phyloP scores from a whole-genome alignment of 1,140 invertebrate species.

The Magallana angulata region DNA sequence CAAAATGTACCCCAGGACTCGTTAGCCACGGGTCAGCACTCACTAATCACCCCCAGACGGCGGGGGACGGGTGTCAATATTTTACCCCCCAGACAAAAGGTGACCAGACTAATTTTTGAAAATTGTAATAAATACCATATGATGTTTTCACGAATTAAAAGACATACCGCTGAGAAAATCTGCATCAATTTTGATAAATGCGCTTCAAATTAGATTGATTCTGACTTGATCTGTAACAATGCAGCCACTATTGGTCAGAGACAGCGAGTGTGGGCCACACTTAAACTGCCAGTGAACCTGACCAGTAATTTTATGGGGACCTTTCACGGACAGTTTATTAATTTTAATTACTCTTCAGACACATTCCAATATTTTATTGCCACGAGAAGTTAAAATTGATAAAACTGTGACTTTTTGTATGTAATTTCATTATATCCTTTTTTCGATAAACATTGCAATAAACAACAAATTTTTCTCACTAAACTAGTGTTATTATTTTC shows the following conservation, averaged over 20 bases:
- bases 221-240: background rate
- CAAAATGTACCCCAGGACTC: background rate
- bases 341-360: background rate
- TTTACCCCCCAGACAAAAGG: background rate
- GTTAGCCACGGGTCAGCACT: conserved; percentile 2
- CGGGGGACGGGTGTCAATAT: conserved; percentile 21
- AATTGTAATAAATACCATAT: conserved; percentile 35
- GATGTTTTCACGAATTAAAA: conserved; percentile 31
- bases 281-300: background rate
- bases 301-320: background rate
- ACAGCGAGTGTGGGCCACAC: background rate
- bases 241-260: background rate
- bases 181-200: conserved; percentile 24
- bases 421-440: too few relatives aligned
- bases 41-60: conserved; percentile 8
- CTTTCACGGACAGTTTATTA: background rate
- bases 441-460: too few relatives aligned
- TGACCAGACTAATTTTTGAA: conserved; percentile 31
- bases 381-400: background rate
- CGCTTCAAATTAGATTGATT: conserved; percentile 3
- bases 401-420: too few relatives aligned
- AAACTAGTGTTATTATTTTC: too few relatives aligned
- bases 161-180: conserved; percentile 19
- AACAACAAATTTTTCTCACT: too few relatives aligned
- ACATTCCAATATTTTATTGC: background rate